These are phyloP conservation scores for Nautilus pompilius DNA, from an alignment of 1,140 invertebrate species.

Conservation along the genomic window DNA sequence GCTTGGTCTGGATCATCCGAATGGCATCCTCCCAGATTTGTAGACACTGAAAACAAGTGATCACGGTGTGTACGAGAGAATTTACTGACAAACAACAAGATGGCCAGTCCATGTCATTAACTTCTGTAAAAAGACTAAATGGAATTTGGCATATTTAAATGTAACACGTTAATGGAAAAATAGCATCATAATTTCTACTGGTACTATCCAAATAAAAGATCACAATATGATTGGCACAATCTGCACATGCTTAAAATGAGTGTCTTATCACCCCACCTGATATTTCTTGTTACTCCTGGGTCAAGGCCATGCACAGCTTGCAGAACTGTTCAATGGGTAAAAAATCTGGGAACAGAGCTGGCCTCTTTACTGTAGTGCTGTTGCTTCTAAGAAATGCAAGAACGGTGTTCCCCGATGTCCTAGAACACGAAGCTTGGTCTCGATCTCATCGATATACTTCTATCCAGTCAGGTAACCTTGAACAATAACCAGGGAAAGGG, in stretches of 20 bases:
- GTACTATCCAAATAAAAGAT: neutral
- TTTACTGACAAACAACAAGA: neutral
- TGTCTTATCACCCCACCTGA: slow-evolving; percentile 1
- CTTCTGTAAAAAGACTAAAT: slow-evolving; percentile 4
- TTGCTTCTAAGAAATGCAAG: too few species aligned
- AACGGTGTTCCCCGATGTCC: too few species aligned
- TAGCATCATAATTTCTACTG: slow-evolving; percentile 2
- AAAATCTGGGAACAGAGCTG: neutral
- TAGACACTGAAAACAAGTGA: slow-evolving; percentile 57
- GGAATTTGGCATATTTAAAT: neutral
- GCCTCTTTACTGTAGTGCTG: neutral
- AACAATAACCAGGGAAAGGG: too few species aligned
- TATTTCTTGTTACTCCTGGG: neutral
- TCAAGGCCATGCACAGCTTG: neutral
- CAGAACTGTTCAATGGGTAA: neutral
- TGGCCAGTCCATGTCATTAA: neutral
- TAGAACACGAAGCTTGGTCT: too few species aligned
- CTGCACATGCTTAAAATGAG: neutral
- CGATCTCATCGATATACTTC: too few species aligned
- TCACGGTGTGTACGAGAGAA: slow-evolving; percentile 1
- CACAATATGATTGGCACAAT: neutral
- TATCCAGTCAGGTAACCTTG: too few species aligned
- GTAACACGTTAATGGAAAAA: slow-evolving; percentile 4
- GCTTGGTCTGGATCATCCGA: slow-evolving; percentile 42
- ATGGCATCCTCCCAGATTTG: slow-evolving; percentile 64